Conservation (phyloP, 2,113 vertebrate genomes). For the Brienomyrus longianalis region DNA sequence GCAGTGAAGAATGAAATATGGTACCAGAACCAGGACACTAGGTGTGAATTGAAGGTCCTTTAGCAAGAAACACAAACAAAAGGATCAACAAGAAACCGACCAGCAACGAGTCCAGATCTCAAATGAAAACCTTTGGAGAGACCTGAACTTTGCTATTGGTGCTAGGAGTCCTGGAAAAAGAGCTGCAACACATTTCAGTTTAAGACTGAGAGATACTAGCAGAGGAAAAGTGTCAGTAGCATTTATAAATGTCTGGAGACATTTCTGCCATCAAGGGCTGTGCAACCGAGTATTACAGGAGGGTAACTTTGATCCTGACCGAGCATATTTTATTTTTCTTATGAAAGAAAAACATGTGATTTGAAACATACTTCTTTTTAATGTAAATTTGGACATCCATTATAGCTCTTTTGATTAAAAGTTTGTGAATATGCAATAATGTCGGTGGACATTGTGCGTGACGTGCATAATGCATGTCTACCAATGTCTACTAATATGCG, state of each 20-base stretch:
- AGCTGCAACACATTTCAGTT: neutral
- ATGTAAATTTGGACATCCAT: neutral
- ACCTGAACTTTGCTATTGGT: neutral
- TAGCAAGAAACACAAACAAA: neutral
- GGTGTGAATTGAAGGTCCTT: neutral
- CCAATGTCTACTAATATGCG: too few species aligned
- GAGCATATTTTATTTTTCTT: neutral
- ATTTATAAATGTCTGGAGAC: neutral
- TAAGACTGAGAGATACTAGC: neutral
- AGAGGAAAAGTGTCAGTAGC: neutral
- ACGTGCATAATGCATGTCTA: neutral
- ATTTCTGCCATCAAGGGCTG: neutral
- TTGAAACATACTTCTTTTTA: neutral
- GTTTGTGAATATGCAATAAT: neutral
- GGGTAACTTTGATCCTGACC: neutral
- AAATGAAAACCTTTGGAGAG: neutral
- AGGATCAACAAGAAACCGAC: neutral
- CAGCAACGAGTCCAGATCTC: neutral
- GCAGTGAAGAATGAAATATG: neutral
- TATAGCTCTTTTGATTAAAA: neutral
- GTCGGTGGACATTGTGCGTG: neutral
- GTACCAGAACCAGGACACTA: neutral
- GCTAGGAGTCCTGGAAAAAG: neutral
- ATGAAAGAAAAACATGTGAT: neutral
- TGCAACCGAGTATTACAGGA: neutral